Evolutionary conservation across 2,113 vertebrate species (phyloP).

Genomic region (Halichoerus grypus): DNA sequence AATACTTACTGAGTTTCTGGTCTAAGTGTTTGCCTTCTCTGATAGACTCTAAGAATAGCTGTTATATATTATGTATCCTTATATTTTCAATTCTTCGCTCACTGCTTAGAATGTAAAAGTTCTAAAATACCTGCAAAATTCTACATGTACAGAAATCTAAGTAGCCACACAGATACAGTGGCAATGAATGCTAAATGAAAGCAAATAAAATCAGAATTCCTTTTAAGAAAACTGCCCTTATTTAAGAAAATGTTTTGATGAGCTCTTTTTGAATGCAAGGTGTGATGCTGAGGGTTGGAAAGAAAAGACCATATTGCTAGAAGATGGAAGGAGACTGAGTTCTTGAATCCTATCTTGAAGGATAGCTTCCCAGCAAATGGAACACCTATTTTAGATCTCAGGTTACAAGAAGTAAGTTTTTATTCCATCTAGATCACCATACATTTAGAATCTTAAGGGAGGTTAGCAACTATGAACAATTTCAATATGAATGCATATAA

Average conservation of each 20-base stretch:
- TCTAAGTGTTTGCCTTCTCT: neutral
- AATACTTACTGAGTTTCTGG: neutral
- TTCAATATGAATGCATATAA: neutral
- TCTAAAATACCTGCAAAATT: neutral
- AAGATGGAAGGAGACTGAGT: neutral
- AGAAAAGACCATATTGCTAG: neutral
- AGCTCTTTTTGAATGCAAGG: neutral
- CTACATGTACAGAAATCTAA: neutral
- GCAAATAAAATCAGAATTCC: neutral
- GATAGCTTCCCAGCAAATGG: neutral
- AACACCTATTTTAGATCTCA: neutral
- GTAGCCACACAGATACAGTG: neutral
- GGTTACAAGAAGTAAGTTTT: neutral
- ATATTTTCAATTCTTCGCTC: neutral
- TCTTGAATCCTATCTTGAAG: neutral
- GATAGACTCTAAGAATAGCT: neutral
- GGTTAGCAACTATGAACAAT: neutral
- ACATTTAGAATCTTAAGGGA: neutral
- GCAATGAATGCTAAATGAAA: neutral
- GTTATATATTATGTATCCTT: constrained; percentile 2
- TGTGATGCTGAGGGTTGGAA: neutral
- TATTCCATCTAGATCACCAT: neutral
- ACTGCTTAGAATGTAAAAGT: constrained; percentile 27
- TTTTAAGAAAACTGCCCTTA: neutral
- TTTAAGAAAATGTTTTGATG: neutral